Conservation (phyloP, 2,888 invertebrate genomes). For the Arctia plantaginis region DNA sequence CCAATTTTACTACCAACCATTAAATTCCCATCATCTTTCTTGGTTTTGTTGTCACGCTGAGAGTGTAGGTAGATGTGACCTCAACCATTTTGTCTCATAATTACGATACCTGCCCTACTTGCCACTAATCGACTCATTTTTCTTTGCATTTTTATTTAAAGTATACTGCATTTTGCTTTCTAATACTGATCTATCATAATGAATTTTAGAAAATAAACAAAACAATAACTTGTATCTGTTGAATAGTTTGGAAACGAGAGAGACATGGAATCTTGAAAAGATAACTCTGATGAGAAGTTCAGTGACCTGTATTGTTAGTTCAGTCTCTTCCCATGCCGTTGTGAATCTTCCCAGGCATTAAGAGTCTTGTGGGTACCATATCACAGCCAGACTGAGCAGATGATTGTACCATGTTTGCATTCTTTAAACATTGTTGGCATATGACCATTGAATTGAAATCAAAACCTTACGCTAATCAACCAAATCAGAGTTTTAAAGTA, state of each 20-base stretch:
- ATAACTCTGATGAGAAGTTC: not conserved
- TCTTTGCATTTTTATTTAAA: slow-evolving; percentile 33
- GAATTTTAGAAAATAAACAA: not conserved
- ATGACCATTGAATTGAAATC: not conserved
- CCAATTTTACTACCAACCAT: slow-evolving; percentile 45
- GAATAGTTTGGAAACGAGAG: not conserved
- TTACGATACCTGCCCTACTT: slow-evolving; percentile 38
- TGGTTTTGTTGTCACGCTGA: slow-evolving; percentile 43
- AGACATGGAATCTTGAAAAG: not conserved
- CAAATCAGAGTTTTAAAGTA: not conserved
- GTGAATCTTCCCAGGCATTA: not conserved
- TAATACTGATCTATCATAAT: not conserved
- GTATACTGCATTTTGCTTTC: not conserved
- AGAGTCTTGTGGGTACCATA: not conserved
- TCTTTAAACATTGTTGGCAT: not conserved
- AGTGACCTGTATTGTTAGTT: not conserved
- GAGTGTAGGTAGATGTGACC: slow-evolving; percentile 42
- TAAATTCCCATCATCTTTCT: slow-evolving; percentile 52
- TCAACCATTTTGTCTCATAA: slow-evolving; percentile 51
- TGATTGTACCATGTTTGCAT: not conserved
- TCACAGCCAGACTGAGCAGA: not conserved
- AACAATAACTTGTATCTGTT: not conserved
- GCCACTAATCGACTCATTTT: slow-evolving; percentile 32
- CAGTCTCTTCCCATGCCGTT: not conserved
- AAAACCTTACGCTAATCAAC: too few relatives aligned